Conservation (phyloP, 2,888 invertebrate genomes). For the Stenchaetothrips biformis region DNA sequence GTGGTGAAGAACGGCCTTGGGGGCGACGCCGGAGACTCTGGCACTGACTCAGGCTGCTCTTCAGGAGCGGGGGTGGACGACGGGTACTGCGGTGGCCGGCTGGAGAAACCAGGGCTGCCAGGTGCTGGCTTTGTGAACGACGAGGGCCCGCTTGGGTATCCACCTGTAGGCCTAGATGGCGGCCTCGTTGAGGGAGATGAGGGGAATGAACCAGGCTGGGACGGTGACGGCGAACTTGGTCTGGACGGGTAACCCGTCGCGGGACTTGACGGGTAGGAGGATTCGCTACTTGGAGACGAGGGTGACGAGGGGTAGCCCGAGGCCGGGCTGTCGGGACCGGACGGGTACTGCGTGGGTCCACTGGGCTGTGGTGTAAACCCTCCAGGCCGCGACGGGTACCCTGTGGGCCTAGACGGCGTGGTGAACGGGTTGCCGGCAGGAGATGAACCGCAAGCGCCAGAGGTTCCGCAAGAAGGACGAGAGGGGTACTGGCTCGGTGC, state of each 20-base stretch:
- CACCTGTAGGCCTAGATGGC: neutral
- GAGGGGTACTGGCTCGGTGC: neutral
- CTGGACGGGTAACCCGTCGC: neutral
- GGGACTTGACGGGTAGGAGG: too few species aligned
- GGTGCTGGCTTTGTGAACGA: neutral
- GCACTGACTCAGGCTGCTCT: neutral
- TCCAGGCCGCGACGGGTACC: neutral
- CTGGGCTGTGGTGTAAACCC: neutral
- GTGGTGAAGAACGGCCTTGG: neutral
- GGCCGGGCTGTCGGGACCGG: neutral
- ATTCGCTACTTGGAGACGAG: too few species aligned
- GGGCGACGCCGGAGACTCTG: neutral
- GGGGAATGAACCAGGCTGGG: neutral
- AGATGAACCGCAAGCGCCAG: neutral
- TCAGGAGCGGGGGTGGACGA: neutral
- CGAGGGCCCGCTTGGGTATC: neutral
- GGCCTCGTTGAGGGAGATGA: neutral
- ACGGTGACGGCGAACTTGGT: neutral
- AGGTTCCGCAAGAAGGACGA: neutral
- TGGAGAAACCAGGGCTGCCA: neutral
- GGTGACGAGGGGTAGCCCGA: too few species aligned
- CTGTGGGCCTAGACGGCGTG: neutral
- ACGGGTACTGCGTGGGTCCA: neutral
- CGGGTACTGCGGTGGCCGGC: neutral
- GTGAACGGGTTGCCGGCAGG: neutral